These are phyloP conservation scores for Dallia pectoralis DNA, from an alignment of 2,797 vertebrate species.

Conservation along the genomic window DNA sequence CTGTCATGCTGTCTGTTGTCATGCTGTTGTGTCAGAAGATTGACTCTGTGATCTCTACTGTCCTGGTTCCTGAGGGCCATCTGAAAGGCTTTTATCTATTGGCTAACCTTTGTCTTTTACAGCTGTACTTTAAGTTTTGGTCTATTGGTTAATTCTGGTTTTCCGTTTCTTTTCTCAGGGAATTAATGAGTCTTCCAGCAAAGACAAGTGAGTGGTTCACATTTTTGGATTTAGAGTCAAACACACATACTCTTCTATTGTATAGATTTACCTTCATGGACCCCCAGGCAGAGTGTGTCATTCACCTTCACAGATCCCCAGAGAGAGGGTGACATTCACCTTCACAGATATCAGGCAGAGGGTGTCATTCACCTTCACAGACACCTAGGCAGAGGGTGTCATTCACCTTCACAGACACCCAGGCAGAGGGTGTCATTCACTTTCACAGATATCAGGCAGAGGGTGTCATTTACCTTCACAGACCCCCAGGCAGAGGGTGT, in stretches of 20 bases:
- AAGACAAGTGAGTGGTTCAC: constrained; percentile 87
- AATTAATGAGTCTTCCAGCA: constrained; percentile 89
- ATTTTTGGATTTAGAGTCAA: neutral
- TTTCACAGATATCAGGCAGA: too few relatives aligned
- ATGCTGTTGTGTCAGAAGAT: too few relatives aligned
- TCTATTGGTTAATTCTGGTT: neutral
- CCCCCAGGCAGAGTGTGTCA: neutral
- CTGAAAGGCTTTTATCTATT: neutral
- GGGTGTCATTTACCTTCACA: too few relatives aligned
- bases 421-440: too few relatives aligned
- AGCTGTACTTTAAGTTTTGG: neutral
- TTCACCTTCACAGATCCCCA: neutral
- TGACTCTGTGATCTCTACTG: neutral
- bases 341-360: too few relatives aligned
- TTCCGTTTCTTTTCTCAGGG: constrained; percentile 73
- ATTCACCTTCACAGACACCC: too few relatives aligned
- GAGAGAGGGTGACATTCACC: neutral
- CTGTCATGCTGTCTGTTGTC: neutral
- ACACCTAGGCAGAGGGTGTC: neutral
- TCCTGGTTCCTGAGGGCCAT: neutral
- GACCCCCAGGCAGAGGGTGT: neutral
- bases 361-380: neutral
- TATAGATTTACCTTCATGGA: neutral
- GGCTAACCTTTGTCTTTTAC: neutral
- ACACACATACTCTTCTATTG: neutral